These are phyloP conservation scores for Bagarius yarrelli DNA, from an alignment of 2,113 vertebrate species.

Conservation along the genomic window DNA sequence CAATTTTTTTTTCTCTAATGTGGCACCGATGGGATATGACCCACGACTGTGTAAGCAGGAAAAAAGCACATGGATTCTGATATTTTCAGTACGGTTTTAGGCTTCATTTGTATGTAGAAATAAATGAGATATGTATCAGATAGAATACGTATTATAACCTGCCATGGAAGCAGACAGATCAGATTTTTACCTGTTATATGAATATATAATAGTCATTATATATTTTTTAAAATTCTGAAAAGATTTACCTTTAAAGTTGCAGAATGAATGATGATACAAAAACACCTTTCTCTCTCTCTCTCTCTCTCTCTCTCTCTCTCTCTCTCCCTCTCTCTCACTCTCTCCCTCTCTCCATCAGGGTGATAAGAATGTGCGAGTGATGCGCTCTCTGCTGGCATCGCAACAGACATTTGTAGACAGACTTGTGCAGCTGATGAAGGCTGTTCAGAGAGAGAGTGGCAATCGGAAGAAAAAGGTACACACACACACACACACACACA, in stretches of 20 bases:
- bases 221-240: not conserved
- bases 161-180: too few species aligned
- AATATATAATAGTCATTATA: too few species aligned
- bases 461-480: constrained; percentile 97
- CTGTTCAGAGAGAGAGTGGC: constrained; percentile 94
- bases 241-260: not conserved
- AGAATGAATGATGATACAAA: not conserved
- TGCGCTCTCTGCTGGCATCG: constrained; percentile 91
- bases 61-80: too few species aligned
- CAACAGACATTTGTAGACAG: constrained; percentile 97
- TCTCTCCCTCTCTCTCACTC: not conserved
- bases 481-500: not conserved
- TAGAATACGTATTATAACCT: too few species aligned
- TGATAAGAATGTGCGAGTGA: constrained; percentile 93
- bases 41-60: too few species aligned
- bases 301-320: not conserved
- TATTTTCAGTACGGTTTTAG: too few species aligned
- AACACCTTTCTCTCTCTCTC: not conserved
- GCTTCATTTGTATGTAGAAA: too few species aligned
- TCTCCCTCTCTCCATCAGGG: constrained; percentile 70
- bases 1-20: too few species aligned
- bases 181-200: too few species aligned
- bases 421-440: constrained; percentile 96
- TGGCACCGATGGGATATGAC: too few species aligned
- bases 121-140: too few species aligned